These are phyloP conservation scores for Vanacampus margaritifer DNA, from an alignment of 2,113 vertebrate species.

Conservation along the genomic window DNA sequence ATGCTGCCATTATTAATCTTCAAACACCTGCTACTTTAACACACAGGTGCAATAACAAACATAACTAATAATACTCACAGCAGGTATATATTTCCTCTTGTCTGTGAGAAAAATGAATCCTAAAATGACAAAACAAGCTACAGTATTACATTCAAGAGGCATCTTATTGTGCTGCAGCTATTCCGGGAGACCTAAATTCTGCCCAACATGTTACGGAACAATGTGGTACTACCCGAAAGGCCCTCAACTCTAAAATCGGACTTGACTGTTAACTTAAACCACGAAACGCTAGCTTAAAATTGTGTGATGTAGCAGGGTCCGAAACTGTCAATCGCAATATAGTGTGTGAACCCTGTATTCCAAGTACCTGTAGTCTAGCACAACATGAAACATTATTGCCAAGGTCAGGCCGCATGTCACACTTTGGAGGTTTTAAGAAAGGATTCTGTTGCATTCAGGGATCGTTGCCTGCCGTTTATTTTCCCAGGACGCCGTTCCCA, in stretches of 20 bases:
- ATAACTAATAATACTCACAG: too few relatives aligned
- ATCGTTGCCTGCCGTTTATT: constrained; percentile 67
- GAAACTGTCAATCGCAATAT: background rate
- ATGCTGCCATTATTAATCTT: too few relatives aligned
- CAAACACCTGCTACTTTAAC: background rate
- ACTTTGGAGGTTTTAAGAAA: constrained; percentile 54
- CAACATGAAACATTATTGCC: constrained; percentile 18
- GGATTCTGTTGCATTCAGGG: constrained; percentile 62
- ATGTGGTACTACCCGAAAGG: background rate
- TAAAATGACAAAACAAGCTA: background rate
- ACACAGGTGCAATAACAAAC: background rate
- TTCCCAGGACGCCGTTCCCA: constrained; percentile 64
- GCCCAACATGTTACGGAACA: background rate
- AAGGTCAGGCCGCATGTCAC: constrained; percentile 37
- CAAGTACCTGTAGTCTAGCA: background rate
- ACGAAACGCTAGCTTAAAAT: background rate
- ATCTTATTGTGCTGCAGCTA: background rate
- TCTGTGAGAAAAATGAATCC: background rate
- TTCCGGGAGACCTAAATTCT: background rate
- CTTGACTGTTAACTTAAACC: background rate
- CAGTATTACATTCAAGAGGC: background rate
- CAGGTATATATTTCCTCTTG: too few relatives aligned
- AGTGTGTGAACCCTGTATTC: background rate
- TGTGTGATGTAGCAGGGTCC: background rate
- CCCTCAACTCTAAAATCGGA: background rate